A percentile compares a stretch with the other conserved stretches of the same genome.
phyloP scores from a whole-genome alignment of 2,113 vertebrate genomes.

The Dolichallabes microphthalmus region DNA sequence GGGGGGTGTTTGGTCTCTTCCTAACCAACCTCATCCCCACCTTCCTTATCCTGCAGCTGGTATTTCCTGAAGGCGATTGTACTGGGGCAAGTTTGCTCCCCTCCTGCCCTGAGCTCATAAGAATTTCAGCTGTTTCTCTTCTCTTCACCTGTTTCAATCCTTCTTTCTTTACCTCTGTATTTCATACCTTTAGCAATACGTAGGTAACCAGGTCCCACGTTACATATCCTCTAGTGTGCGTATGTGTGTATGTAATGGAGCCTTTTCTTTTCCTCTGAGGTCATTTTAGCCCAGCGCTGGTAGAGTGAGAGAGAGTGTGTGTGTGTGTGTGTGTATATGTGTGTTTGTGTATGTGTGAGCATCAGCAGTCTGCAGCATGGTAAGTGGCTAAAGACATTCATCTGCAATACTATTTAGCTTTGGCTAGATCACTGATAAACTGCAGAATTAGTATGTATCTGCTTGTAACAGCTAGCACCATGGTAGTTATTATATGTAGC shows the following conservation, averaged over 20 bases:
- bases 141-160: conserved; percentile 9
- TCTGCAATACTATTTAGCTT: conserved; percentile 45
- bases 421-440: neutral
- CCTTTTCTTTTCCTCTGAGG: conserved; percentile 46
- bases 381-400: conserved; percentile 57
- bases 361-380: conserved; percentile 60
- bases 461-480: neutral
- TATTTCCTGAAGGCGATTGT: conserved; percentile 57
- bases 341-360: conserved; percentile 24
- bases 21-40: conserved; percentile 7
- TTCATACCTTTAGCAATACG: neutral
- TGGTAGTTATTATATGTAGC: neutral
- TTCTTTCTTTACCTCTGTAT: neutral
- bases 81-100: conserved; percentile 25
- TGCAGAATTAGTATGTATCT: neutral
- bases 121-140: neutral
- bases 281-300: neutral
- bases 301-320: neutral
- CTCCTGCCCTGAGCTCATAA: conserved; percentile 10
- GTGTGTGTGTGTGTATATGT: conserved; percentile 30
- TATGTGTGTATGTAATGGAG: conserved; percentile 29
- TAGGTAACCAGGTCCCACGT: neutral
- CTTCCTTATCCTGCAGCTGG: conserved; percentile 50
- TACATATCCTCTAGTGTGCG: neutral
- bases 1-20: conserved; percentile 11